Conservation (phyloP, 1,140 invertebrate genomes). For the Himalopsyche phryganea region DNA sequence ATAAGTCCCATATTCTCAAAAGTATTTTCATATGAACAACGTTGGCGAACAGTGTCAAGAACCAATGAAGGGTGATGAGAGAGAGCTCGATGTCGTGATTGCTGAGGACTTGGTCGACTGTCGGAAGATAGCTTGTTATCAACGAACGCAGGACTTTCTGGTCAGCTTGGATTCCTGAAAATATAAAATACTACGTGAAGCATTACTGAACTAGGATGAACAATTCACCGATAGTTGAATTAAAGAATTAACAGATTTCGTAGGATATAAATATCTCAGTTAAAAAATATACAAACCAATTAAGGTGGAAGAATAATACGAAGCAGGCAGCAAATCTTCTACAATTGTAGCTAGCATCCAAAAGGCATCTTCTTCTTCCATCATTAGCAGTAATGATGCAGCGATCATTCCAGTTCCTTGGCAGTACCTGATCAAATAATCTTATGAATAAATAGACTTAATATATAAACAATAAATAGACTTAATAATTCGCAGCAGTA, state of each 20-base stretch:
- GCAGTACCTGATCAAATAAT: conserved; percentile 67
- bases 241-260: no score
- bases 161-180: conserved; percentile 82
- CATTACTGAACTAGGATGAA: no score
- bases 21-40: conserved; percentile 97
- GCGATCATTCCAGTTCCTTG: conserved; percentile 96
- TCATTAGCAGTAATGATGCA: conserved; percentile 88
- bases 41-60: conserved; percentile 95
- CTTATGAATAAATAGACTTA: background rate
- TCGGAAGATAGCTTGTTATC: conserved; percentile 84
- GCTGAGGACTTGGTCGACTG: conserved; percentile 83
- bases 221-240: no score
- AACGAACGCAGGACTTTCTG: conserved; percentile 89
- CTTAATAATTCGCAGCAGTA: no score
- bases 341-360: conserved; percentile 99
- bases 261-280: background rate
- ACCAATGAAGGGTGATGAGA: conserved; percentile 96
- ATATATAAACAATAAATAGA: background rate
- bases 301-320: conserved; percentile 94
- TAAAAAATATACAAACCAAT: conserved; percentile 71
- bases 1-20: conserved; percentile 94
- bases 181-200: background rate
- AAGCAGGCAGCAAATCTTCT: conserved; percentile 94
- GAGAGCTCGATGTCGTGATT: conserved; percentile 96
- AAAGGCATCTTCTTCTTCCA: conserved; percentile 98